Evolutionary conservation across 1,140 invertebrate species (phyloP).

Genomic region (Ridgeia piscesae): DNA sequence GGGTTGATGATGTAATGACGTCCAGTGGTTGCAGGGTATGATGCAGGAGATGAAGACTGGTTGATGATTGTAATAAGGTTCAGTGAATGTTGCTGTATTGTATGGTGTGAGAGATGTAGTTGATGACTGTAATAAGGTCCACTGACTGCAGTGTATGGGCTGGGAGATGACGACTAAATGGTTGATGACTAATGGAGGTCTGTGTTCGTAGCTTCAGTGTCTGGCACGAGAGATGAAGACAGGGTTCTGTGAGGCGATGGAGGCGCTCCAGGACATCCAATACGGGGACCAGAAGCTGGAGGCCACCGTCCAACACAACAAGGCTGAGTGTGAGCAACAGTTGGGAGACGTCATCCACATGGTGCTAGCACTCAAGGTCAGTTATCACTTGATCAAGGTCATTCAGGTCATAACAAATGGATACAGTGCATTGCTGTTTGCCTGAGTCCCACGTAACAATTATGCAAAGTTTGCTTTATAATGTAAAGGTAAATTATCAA

Average conservation of each 20-base stretch:
- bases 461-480: too few species aligned
- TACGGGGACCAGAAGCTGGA: conserved; percentile 7
- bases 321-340: conserved; percentile 10
- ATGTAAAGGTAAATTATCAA: too few species aligned
- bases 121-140: background rate
- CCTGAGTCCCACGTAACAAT: too few species aligned
- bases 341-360: conserved; percentile 3
- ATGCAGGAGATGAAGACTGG: too few species aligned
- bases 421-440: too few species aligned
- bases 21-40: too few species aligned
- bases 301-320: conserved; percentile 10
- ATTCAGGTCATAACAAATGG: background rate
- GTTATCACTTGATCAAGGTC: background rate
- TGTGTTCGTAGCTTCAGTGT: conserved; percentile 8
- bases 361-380: conserved; percentile 18
- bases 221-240: conserved; percentile 18
- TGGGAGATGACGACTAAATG: background rate
- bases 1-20: background rate
- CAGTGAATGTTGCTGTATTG: too few species aligned
- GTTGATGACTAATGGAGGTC: background rate
- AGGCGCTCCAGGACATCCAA: conserved; percentile 12
- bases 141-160: background rate
- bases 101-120: background rate
- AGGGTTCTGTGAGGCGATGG: background rate
- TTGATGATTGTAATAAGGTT: too few species aligned